Evolutionary conservation across 2,888 invertebrate genomes (phyloP).

Genomic region (Scelioninae gen. 1): DNA sequence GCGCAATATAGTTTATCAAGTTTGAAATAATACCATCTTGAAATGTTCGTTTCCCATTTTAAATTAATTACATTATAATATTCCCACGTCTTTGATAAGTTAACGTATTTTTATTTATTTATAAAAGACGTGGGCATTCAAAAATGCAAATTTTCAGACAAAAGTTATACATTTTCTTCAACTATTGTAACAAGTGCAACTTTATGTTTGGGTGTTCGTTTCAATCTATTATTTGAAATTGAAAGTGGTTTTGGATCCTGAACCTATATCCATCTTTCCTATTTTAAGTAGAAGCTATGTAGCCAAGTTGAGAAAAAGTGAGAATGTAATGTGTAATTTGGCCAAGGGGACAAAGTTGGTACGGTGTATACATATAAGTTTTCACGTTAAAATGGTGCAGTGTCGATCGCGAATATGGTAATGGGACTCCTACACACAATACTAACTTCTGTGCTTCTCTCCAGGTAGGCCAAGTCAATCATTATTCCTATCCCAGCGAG

Average conservation of each 20-base stretch:
- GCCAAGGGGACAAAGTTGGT: slow-evolving; percentile 82
- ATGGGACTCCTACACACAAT: slow-evolving; percentile 84
- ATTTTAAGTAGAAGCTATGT: slow-evolving; percentile 57
- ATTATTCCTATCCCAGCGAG: slow-evolving; percentile 80
- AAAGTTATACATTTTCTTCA: too few relatives aligned
- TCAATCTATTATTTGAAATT: not conserved
- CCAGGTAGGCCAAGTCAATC: slow-evolving; percentile 85
- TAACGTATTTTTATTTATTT: too few relatives aligned
- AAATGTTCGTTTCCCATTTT: too few relatives aligned
- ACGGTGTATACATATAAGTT: slow-evolving; percentile 78
- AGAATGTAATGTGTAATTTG: slow-evolving; percentile 81
- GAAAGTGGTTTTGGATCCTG: not conserved
- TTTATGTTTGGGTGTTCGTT: too few relatives aligned
- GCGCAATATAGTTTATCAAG: too few relatives aligned
- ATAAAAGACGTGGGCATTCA: too few relatives aligned
- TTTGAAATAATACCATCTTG: too few relatives aligned
- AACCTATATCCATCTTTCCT: slow-evolving; percentile 23
- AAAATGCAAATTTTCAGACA: too few relatives aligned
- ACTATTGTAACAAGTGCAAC: too few relatives aligned
- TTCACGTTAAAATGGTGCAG: slow-evolving; percentile 83
- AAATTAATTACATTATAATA: too few relatives aligned
- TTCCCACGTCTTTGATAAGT: too few relatives aligned
- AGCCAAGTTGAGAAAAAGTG: slow-evolving; percentile 64
- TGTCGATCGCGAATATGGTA: slow-evolving; percentile 84
- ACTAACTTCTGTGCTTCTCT: slow-evolving; percentile 84